These are phyloP conservation scores for Solen grandis DNA, from an alignment of 1,140 invertebrate species.

Conservation along the genomic window DNA sequence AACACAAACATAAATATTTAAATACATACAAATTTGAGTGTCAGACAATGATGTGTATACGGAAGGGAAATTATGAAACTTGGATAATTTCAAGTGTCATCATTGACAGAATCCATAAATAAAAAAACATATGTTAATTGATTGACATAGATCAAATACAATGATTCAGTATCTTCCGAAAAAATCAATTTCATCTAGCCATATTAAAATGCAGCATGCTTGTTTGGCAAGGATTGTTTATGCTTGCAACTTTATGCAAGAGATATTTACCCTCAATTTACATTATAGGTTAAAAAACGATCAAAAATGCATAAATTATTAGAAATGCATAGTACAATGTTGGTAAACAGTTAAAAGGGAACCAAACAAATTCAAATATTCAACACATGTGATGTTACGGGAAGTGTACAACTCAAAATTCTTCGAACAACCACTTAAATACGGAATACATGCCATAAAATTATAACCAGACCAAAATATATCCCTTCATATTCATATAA, in stretches of 20 bases:
- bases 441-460: too few species aligned
- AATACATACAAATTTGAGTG: background rate
- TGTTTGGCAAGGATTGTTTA: too few species aligned
- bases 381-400: background rate
- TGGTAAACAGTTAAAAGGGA: background rate
- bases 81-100: background rate
- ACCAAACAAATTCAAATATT: background rate
- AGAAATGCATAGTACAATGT: background rate
- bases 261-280: too few species aligned
- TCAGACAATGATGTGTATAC: background rate
- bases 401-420: conserved; percentile 18
- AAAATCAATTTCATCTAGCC: too few species aligned
- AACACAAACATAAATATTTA: background rate
- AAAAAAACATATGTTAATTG: background rate
- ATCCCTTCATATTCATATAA: too few species aligned
- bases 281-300: too few species aligned
- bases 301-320: background rate
- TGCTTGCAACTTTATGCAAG: too few species aligned
- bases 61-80: background rate
- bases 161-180: too few species aligned
- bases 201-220: too few species aligned
- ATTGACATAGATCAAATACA: too few species aligned
- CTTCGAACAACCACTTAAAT: conserved; percentile 4
- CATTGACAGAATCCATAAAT: background rate
- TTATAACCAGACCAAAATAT: too few species aligned